Conservation (phyloP, 1,140 invertebrate genomes). For the Archivesica marissinica region DNA sequence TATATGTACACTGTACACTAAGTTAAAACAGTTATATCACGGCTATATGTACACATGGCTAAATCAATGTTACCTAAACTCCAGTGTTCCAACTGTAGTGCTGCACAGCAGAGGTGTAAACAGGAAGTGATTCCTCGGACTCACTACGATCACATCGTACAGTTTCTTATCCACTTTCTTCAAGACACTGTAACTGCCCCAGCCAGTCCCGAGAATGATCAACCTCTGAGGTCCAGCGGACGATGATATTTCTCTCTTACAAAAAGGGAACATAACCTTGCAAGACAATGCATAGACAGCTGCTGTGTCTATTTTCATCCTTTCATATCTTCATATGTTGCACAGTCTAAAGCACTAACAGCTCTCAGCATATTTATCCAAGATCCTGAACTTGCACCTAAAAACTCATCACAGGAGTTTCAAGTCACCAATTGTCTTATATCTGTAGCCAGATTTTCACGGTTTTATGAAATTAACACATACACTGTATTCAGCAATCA, state of each 20-base stretch:
- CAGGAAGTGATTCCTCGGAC: slow-evolving; percentile 83
- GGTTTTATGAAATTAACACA: no score
- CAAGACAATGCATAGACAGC: neutral
- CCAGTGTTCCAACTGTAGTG: slow-evolving; percentile 83
- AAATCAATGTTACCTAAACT: slow-evolving; percentile 84
- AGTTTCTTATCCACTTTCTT: slow-evolving; percentile 79
- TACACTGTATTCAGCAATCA: no score
- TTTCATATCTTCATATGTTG: neutral
- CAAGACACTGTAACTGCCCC: slow-evolving; percentile 83
- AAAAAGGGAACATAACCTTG: neutral
- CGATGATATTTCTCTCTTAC: neutral
- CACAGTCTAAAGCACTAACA: no score
- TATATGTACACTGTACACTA: no score
- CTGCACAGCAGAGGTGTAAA: slow-evolving; percentile 82
- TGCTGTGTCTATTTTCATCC: neutral
- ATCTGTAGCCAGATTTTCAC: no score
- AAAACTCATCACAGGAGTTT: no score
- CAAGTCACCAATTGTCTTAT: no score
- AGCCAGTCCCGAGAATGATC: slow-evolving; percentile 81
- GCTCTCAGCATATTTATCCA: no score
- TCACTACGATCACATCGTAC: slow-evolving; percentile 82
- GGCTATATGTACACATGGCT: no score
- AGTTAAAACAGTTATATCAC: no score
- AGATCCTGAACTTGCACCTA: no score
- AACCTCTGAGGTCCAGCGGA: slow-evolving; percentile 64